Base-by-base conservation (phyloP, 2,888 invertebrate species). In the Alitta virens region DNA sequence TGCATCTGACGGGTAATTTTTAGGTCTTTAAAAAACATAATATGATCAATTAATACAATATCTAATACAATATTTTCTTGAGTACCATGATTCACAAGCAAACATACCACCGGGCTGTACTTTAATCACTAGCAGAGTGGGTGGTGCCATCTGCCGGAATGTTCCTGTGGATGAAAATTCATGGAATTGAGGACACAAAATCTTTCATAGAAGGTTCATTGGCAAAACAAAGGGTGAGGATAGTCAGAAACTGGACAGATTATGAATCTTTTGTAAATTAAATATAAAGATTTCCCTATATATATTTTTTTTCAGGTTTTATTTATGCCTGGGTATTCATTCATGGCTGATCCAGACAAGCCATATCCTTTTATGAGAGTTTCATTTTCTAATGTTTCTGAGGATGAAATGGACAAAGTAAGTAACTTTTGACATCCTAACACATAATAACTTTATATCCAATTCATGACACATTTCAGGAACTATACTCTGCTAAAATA, bases 141-240 rank as follows among this genome's bases (percentile, higher is more conserved):
- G 75, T 81, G 0, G 76, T 85, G 25, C 91, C 92, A 0, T 78
- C 83, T 2, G 91, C 89, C 1, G 91, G 91, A 0, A 88, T 91
- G 85, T 91, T 91, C 81, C 84, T 91, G 43, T 92, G 91, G 91
- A 83, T 91, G 56, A 86, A 87, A 72, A 86, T 91, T 0, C 83
- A 82, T 2, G 88, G 86, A 0, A 85, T 91, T 0, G 82, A 85
- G 1, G 90, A 91, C 75, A 89, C 90, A 1, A 88, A 87, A 78
- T 86, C 88, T 62, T 87, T 91, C 87, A 87, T 91, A 16, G 86
- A 87, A 83, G 85, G 87, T 86, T 56, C 86, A 88, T 56, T 91
- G 90, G 0, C 78, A 88, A 24, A 84, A 85, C 58, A 87, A 88
- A 58, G 87, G 89, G 5, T 85, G 90, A 1, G 86, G 33, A 33